phyloP scores from a whole-genome alignment of 2,113 vertebrate genomes.

The Elephantulus edwardii region DNA sequence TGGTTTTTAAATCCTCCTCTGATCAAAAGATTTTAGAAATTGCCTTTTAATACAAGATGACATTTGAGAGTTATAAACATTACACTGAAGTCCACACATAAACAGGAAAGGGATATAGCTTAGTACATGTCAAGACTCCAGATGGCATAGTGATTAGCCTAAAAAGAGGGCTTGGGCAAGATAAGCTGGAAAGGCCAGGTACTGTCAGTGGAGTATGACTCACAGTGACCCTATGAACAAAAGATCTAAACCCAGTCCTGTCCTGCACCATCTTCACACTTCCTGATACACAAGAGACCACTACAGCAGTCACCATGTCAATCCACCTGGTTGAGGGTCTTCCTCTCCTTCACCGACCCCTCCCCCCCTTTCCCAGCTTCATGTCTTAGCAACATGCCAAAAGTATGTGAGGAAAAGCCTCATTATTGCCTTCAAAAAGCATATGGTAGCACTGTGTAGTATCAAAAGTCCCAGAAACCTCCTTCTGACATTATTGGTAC shows the following conservation, averaged over 20 bases:
- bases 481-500: not conserved
- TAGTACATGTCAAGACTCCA: not conserved
- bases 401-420: no score
- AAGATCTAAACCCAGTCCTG: no score
- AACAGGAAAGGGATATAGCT: not conserved
- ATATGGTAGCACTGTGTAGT: not conserved
- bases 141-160: not conserved
- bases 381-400: no score
- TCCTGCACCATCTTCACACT: no score
- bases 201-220: no score
- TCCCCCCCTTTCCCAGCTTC: no score
- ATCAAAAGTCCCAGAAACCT: conserved; percentile 32
- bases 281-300: no score
- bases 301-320: no score
- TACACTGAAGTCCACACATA: not conserved
- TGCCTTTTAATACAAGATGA: not conserved
- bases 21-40: not conserved
- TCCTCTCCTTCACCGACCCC: no score
- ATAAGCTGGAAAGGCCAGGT: not conserved
- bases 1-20: not conserved
- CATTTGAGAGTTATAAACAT: not conserved
- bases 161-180: not conserved
- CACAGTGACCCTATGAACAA: no score
- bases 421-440: no score
- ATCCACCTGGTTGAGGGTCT: no score